A percentile compares a stretch with the other conserved stretches of the same genome.
Evolutionary conservation across 2,797 vertebrate genomes (phyloP).

Genomic region (Rallus crepitans): DNA sequence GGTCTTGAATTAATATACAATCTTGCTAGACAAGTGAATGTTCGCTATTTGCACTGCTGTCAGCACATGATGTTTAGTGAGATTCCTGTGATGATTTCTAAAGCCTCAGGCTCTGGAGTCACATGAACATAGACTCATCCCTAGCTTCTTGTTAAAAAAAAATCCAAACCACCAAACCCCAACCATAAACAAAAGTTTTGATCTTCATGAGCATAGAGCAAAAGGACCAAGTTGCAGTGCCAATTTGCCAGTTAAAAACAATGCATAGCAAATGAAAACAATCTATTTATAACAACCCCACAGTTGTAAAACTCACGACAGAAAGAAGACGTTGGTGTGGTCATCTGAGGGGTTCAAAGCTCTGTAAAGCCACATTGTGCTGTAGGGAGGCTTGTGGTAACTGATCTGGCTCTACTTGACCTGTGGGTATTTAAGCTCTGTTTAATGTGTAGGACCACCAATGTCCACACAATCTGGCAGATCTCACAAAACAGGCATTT

Average conservation of each 20-base stretch:
- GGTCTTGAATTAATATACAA: conserved; percentile 28
- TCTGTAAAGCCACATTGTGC: accelerated
- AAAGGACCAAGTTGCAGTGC: background rate
- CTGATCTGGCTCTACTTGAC: background rate
- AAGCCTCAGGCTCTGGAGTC: conserved; percentile 29
- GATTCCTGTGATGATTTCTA: conserved; percentile 55
- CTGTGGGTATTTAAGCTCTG: background rate
- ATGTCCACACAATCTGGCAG: background rate
- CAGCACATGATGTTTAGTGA: conserved; percentile 35
- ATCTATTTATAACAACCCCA: background rate
- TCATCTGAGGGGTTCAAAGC: background rate
- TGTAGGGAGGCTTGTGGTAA: background rate
- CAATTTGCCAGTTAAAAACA: background rate
- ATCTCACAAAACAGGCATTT: background rate
- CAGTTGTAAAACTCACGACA: background rate
- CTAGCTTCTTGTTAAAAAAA: background rate
- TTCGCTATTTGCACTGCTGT: conserved; percentile 51
- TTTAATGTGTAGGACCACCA: accelerated
- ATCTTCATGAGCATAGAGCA: background rate
- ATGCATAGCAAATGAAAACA: background rate
- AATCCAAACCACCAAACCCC: no score
- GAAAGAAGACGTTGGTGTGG: background rate
- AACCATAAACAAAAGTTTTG: conserved; percentile 13
- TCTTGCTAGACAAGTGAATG: conserved; percentile 46
- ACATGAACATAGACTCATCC: background rate